Evolutionary conservation across 1,140 invertebrate genomes (phyloP).

Genomic region (Cotesia typhae): DNA sequence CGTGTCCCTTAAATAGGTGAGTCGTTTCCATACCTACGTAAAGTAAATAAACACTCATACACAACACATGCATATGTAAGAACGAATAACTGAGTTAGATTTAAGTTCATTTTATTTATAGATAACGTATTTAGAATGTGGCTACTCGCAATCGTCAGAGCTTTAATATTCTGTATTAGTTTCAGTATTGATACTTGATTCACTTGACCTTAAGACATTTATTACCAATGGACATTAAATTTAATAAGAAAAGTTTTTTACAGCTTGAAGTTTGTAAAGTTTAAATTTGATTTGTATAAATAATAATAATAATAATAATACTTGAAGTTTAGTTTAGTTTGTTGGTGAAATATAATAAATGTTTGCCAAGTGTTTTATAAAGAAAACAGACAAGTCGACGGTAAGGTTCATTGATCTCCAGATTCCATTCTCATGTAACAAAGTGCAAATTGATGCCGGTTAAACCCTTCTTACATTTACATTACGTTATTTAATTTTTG

Average conservation of each 20-base stretch:
- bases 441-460: not conserved
- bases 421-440: conserved; percentile 14
- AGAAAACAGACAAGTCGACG: conserved; percentile 39
- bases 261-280: not conserved
- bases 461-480: not conserved
- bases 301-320: not conserved
- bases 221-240: not conserved
- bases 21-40: conserved; percentile 6
- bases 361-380: conserved; percentile 37
- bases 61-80: not conserved
- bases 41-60: conserved; percentile 3
- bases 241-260: no score
- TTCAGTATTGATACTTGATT: not conserved
- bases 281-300: not conserved
- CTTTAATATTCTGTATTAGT: not conserved
- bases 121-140: conserved; percentile 15
- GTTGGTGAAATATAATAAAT: conserved; percentile 13
- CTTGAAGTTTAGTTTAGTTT: not conserved
- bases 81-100: not conserved
- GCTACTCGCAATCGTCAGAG: not conserved
- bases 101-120: conserved; percentile 25
- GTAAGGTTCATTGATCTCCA: conserved; percentile 43
- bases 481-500: not conserved
- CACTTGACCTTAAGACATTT: not conserved
- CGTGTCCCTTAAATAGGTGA: not conserved